Base-by-base conservation (phyloP, 30 jellyfish, hydroid and myxozoan genomes). In the Nemopilema nomurai region DNA sequence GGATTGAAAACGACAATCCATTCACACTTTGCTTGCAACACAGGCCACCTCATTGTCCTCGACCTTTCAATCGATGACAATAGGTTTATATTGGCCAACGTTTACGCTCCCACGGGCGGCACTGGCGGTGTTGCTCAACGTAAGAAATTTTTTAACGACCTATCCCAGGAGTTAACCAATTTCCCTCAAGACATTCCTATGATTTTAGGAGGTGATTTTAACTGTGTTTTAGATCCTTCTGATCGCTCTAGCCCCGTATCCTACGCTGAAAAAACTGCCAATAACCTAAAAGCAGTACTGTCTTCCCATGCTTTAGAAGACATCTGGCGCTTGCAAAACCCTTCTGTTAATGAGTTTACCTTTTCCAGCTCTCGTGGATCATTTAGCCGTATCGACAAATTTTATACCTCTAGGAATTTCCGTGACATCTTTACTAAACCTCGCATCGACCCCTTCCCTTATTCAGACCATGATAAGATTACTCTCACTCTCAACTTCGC, bases 161-260 rank as follows among this genome's bases (percentile, higher is more conserved):
- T 74, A 16, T 3, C 28, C 19, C 7, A 33, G 20, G 70, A 28
- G 26, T 21, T 32, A 21, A 41, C 30, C 28, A 74, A 74, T n/a
- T 30, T 28, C 26, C 28, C 83, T 22, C 62, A 31, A n/a, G 63
- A 19, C 1, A 19, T 8, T 49, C 51, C 63, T 74, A 28, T 32
- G 8, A 74, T 74, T 19, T 28, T 74, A 32, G 83, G 83, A 41
- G 83, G 83, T 8, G 70, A 74, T 49, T 30, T 74, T 49, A 74
- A 74, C 70, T 74, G 83, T 17, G 83, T 74, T 4, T 0, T 74
- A 0, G 49, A 74, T 22, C 24, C 24, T 6, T 31, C 16, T 7
- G 80, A 32, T 23, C 57, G 80, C 24, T 23, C 62, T 6, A 70
- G 27, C 28, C 18, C 57, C 24, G 52, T 70, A 17, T 0, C 19